Percentiles rank a stretch among this genome's conserved stretches.
Conservation (phyloP, 92 coral and sea anemone species). For the Paramuricea clavata region DNA sequence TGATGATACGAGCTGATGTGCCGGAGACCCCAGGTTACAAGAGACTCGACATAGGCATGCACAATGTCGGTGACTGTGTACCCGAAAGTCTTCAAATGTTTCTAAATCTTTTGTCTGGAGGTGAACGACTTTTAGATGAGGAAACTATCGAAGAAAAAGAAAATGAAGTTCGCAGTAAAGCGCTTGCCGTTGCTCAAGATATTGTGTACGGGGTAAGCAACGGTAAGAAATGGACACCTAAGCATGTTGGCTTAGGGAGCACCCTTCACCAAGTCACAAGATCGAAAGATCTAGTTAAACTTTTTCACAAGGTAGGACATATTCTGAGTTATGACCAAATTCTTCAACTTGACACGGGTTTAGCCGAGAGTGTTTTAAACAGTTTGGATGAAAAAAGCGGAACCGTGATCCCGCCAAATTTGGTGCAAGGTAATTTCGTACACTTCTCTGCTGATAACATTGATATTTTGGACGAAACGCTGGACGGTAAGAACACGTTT, state of each 20-base stretch:
- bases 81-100: conserved; percentile 67
- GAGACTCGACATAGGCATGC: conserved; percentile 45
- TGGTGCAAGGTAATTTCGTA: neutral
- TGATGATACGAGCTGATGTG: conserved; percentile 61
- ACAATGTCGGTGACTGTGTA: conserved; percentile 47
- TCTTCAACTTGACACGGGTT: neutral
- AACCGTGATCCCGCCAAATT: neutral
- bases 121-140: neutral
- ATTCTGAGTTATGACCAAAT: conserved; percentile 2
- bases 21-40: conserved; percentile 42
- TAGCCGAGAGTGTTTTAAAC: neutral
- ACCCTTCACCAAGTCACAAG: conserved; percentile 16
- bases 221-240: conserved; percentile 71
- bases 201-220: conserved; percentile 48
- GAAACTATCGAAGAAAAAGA: conserved; percentile 10
- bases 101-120: conserved; percentile 45
- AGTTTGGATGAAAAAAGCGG: neutral
- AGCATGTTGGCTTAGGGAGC: conserved; percentile 64
- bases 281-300: neutral
- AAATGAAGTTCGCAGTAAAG: conserved; percentile 12
- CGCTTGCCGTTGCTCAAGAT: conserved; percentile 43
- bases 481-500: conserved; percentile 73
- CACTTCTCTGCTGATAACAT: conserved; percentile 74
- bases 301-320: neutral
- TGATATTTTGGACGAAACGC: conserved; percentile 57